These are phyloP conservation scores for Physocephala rufipes DNA, from an alignment of 2,888 invertebrate genomes.

Conservation along the genomic window DNA sequence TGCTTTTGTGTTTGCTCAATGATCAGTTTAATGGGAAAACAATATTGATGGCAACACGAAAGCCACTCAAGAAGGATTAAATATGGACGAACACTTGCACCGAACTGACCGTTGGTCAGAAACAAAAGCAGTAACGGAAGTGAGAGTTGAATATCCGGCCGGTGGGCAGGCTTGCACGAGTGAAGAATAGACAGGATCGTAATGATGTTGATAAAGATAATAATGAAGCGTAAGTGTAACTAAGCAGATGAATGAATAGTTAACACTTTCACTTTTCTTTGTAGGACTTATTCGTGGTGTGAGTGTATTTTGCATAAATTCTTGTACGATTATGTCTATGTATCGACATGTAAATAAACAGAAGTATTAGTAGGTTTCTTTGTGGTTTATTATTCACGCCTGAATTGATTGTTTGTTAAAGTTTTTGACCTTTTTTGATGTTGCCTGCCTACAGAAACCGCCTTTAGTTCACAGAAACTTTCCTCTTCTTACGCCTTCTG, in stretches of 20 bases:
- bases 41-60: slow-evolving; percentile 59
- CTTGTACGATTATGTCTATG: slow-evolving; percentile 46
- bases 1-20: slow-evolving; percentile 58
- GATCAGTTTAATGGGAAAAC: slow-evolving; percentile 66
- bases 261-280: slow-evolving; percentile 56
- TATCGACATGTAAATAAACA: no score
- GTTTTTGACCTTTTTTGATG: slow-evolving; percentile 50
- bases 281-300: background rate
- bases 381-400: slow-evolving; percentile 65
- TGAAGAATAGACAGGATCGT: background rate
- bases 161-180: background rate
- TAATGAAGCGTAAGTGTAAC: slow-evolving; percentile 35
- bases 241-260: slow-evolving; percentile 35
- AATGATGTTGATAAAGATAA: slow-evolving; percentile 11
- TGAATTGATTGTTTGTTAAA: slow-evolving; percentile 65
- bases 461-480: background rate
- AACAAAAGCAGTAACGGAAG: slow-evolving; percentile 11
- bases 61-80: slow-evolving; percentile 47
- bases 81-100: background rate
- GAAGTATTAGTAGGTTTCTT: slow-evolving; percentile 53
- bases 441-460: background rate
- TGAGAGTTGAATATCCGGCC: slow-evolving; percentile 19
- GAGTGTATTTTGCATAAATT: slow-evolving; percentile 5
- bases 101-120: background rate
- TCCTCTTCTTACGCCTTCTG: background rate